These are phyloP conservation scores for Mastacembelus armatus DNA, from an alignment of 2,797 vertebrate species.

Conservation along the genomic window DNA sequence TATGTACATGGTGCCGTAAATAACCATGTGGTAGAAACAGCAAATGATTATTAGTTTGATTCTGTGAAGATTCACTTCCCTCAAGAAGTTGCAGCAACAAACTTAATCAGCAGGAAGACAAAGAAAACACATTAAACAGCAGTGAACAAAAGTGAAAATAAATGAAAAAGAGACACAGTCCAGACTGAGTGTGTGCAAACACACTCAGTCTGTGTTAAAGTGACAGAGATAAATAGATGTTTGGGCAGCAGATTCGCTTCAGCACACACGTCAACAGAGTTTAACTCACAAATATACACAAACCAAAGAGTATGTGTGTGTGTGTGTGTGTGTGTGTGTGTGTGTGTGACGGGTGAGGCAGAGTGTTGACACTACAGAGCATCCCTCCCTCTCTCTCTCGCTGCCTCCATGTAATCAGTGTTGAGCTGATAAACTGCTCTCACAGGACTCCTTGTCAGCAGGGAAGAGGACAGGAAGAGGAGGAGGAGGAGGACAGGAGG, in stretches of 20 bases:
- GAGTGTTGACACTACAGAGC: conserved; percentile 39
- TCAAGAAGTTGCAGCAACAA: too few species aligned
- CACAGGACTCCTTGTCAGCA: conserved; percentile 32
- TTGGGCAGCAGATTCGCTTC: conserved; percentile 29
- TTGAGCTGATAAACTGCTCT: conserved; percentile 62
- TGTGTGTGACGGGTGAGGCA: neutral
- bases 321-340: neutral
- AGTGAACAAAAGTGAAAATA: too few species aligned
- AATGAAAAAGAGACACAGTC: too few species aligned
- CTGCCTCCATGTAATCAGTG: conserved; percentile 51
- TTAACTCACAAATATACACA: conserved; percentile 8
- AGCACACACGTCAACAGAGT: conserved; percentile 26
- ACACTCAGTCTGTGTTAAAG: neutral
- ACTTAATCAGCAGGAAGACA: too few species aligned
- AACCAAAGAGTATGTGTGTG: neutral
- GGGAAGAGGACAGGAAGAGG: conserved; percentile 2
- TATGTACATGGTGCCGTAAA: too few species aligned
- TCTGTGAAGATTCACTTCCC: too few species aligned
- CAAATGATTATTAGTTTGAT: too few species aligned
- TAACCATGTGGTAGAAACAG: too few species aligned
- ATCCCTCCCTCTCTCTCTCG: conserved; percentile 7
- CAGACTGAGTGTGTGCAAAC: too few species aligned
- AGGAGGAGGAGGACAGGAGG: neutral
- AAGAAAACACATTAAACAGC: too few species aligned
- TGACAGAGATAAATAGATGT: conserved; percentile 46